A percentile compares a stretch with the other conserved stretches of the same genome.
phyloP scores from a whole-genome alignment of 37 sponge, comb jelly and placozoan species.

The Halisarca cf. caerulea region DNA sequence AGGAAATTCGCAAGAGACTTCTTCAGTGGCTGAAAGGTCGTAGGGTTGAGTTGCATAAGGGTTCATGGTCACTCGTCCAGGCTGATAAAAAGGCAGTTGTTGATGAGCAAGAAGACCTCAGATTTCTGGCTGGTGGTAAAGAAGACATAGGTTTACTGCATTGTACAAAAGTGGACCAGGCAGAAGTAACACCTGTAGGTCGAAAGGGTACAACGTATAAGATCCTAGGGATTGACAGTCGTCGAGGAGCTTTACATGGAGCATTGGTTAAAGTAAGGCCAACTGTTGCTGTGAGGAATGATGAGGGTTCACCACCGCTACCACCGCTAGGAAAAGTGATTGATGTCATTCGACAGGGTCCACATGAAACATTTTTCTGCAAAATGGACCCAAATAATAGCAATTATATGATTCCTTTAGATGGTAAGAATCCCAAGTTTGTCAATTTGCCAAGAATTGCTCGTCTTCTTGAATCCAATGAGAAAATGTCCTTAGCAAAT shows the following conservation, averaged over 20 bases:
- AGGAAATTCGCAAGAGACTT: neutral
- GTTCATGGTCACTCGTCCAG: neutral
- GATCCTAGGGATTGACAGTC: constrained; percentile 39
- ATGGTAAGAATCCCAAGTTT: constrained; percentile 47
- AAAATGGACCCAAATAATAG: constrained; percentile 32
- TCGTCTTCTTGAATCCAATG: neutral
- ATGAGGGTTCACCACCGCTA: neutral
- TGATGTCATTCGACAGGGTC: constrained; percentile 26
- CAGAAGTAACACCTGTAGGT: constrained; percentile 59
- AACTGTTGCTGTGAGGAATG: neutral
- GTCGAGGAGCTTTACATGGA: constrained; percentile 66
- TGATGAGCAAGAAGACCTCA: neutral
- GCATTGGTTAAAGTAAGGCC: constrained; percentile 50
- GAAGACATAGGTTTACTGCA: neutral
- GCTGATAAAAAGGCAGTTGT: neutral
- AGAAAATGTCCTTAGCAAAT: neutral
- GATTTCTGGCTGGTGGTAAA: neutral
- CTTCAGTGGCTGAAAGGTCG: neutral
- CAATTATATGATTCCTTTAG: constrained; percentile 55
- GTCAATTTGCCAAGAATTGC: constrained; percentile 67
- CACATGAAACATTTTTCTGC: constrained; percentile 44
- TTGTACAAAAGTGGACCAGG: constrained; percentile 1
- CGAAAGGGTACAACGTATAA: constrained; percentile 17
- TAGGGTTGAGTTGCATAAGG: neutral
- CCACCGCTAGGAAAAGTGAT: constrained; percentile 41